Conservation (phyloP, 2,113 vertebrate genomes). For the Indicator indicator region DNA sequence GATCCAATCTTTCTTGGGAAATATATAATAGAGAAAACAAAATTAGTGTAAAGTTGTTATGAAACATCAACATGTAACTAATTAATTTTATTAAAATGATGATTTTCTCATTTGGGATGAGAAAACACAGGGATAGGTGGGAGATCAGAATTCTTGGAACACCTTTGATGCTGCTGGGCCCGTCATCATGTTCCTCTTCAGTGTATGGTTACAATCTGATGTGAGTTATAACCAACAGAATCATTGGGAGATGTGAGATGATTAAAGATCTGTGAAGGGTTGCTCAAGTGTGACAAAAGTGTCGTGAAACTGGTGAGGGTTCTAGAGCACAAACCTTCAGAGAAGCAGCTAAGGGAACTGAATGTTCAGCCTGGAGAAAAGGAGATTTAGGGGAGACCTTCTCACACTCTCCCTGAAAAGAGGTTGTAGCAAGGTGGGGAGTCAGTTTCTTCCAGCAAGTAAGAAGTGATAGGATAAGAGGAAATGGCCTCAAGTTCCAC, state of each 20-base stretch:
- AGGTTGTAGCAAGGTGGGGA: no score
- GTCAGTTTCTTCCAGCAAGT: no score
- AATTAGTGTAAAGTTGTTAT: background rate
- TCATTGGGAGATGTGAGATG: background rate
- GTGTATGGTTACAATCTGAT: background rate
- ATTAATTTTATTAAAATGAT: background rate
- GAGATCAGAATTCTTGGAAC: background rate
- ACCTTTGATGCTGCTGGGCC: background rate
- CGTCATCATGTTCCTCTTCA: background rate
- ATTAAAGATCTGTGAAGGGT: background rate
- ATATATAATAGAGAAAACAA: background rate
- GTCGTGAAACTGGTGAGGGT: no score
- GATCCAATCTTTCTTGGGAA: background rate
- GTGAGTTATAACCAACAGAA: background rate
- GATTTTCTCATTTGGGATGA: background rate
- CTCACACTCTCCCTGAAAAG: no score
- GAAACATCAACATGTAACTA: background rate
- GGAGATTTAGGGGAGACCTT: no score
- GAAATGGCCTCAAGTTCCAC: no score
- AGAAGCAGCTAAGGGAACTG: no score
- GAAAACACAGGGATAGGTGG: background rate
- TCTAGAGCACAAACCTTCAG: no score
- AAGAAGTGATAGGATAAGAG: no score
- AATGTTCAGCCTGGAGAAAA: no score
- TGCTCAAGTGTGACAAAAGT: background rate